These are phyloP conservation scores for Sesamia nonagrioides DNA, from an alignment of 1,140 invertebrate species.

Conservation along the genomic window DNA sequence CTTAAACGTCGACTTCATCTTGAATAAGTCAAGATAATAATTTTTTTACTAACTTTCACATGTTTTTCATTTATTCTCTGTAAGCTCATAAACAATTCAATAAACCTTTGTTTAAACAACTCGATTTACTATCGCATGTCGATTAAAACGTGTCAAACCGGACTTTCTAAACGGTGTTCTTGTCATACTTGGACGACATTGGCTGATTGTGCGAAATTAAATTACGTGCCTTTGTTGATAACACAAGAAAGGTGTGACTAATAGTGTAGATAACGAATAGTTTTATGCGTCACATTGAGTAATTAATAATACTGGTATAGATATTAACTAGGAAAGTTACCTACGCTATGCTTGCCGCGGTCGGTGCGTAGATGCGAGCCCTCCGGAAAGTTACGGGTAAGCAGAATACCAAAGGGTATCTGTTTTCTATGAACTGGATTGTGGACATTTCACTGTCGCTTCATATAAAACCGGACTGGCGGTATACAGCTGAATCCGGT, in stretches of 20 bases:
- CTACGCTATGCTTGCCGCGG: too few species aligned
- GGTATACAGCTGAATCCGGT: too few species aligned
- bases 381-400: too few species aligned
- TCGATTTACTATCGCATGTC: conserved; percentile 18
- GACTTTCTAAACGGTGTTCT: conserved; percentile 38
- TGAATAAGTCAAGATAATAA: background rate
- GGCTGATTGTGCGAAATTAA: conserved; percentile 9
- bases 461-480: too few species aligned
- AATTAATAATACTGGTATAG: too few species aligned
- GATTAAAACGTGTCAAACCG: conserved; percentile 17
- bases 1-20: too few species aligned
- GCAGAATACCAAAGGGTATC: too few species aligned
- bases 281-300: background rate
- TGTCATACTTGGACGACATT: background rate
- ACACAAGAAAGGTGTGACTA: conserved; percentile 11
- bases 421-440: background rate
- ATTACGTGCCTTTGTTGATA: conserved; percentile 14
- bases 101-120: conserved; percentile 14
- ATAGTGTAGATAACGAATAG: conserved; percentile 1
- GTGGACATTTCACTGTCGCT: too few species aligned
- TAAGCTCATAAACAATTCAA: background rate
- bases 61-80: background rate
- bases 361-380: too few species aligned
- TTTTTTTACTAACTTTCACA: background rate
- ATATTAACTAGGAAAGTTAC: too few species aligned